These are phyloP conservation scores for Cerastis leucographa DNA, from an alignment of 2,888 invertebrate genomes.

Conservation along the genomic window DNA sequence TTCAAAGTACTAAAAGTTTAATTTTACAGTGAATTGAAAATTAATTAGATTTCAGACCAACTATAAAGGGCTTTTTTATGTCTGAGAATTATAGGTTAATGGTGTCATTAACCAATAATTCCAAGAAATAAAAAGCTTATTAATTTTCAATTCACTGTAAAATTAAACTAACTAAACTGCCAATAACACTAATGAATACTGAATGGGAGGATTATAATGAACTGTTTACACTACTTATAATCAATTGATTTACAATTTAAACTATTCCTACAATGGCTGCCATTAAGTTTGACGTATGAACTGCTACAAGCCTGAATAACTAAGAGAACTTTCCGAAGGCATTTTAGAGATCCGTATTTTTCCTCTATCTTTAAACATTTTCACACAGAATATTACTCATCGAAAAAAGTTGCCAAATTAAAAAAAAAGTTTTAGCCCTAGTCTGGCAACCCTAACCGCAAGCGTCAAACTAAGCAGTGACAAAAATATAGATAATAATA, in stretches of 20 bases:
- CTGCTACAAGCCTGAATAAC: neutral
- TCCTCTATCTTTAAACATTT: neutral
- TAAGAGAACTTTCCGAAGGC: neutral
- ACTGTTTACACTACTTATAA: neutral
- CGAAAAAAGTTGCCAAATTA: neutral
- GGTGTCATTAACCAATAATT: no score
- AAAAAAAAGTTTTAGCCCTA: neutral
- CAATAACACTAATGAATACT: neutral
- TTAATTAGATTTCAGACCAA: neutral
- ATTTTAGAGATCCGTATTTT: neutral
- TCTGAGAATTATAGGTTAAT: neutral
- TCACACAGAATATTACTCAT: neutral
- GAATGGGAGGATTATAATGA: neutral
- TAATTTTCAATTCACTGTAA: no score
- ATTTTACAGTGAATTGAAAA: neutral
- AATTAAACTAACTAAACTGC: no score
- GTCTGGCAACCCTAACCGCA: constrained; percentile 50
- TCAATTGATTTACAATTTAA: neutral
- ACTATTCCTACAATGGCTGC: constrained; percentile 6
- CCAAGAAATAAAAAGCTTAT: no score
- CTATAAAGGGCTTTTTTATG: neutral
- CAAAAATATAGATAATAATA: constrained; percentile 30
- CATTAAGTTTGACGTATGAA: neutral
- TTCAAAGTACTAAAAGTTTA: neutral
- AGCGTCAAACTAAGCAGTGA: constrained; percentile 53